A percentile compares a stretch with the other conserved stretches of the same genome.
Conservation (phyloP, 1,140 invertebrate species). For the Nautilus pompilius region DNA sequence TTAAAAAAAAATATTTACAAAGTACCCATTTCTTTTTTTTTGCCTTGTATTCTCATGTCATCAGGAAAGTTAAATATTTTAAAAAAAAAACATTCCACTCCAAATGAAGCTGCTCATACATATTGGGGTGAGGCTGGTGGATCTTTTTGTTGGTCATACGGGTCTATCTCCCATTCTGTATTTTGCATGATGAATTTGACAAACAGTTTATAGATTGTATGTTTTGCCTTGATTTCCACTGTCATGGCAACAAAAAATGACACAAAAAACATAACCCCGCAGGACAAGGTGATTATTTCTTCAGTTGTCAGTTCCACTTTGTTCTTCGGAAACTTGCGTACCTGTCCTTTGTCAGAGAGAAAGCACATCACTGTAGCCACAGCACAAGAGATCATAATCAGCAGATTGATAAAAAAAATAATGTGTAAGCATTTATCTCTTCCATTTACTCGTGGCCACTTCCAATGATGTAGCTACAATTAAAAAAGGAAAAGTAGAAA, state of each 20-base stretch:
- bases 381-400: slow-evolving; percentile 59
- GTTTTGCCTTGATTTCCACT: slow-evolving; percentile 60
- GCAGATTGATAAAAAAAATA: slow-evolving; percentile 56
- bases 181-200: slow-evolving; percentile 58
- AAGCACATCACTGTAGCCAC: slow-evolving; percentile 60
- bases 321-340: slow-evolving; percentile 40
- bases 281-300: slow-evolving; percentile 59
- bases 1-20: too few species aligned
- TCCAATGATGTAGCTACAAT: slow-evolving; percentile 58
- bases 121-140: slow-evolving; percentile 8
- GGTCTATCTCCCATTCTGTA: slow-evolving; percentile 60
- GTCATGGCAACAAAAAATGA: slow-evolving; percentile 63
- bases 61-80: too few species aligned
- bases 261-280: slow-evolving; percentile 61
- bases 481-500: slow-evolving; percentile 23
- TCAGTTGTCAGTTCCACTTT: slow-evolving; percentile 56
- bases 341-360: slow-evolving; percentile 56
- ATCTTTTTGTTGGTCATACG: slow-evolving; percentile 55
- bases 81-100: too few species aligned
- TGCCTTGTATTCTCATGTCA: too few species aligned
- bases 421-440: slow-evolving; percentile 59
- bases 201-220: slow-evolving; percentile 58
- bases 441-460: slow-evolving; percentile 54
- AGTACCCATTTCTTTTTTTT: too few species aligned
- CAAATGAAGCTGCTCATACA: not conserved